Evolutionary conservation across 2,888 invertebrate species (phyloP), one percentile per base, ranked within the genome.

Genomic region (Cheilosia scutellata): DNA sequence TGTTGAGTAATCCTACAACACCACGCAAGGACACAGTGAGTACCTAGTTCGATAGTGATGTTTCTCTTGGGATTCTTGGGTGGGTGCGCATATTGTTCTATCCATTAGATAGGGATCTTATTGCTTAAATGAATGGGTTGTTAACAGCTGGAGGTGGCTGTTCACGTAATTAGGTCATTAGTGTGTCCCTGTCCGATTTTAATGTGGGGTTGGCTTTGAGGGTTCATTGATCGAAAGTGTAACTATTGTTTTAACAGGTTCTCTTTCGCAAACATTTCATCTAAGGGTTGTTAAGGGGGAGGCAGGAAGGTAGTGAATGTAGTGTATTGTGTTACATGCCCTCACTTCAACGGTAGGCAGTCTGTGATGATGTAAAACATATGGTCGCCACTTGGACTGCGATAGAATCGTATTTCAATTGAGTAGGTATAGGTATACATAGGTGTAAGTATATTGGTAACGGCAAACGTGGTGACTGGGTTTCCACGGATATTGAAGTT

Each of bases 1-100:
- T 97, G 91, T 96, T 91, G 37, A 91, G 97, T 91, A 96, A 96
- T 92, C 97, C 97, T 75, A 89, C 91, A 75, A 92, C 92, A 74
- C 92, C 92, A 33, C 90, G 90, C 87, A 90, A 90, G 89, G 92
- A 92, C 72, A 89, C 91, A 90, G 92, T 92, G 89, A 90, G 90
- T 90, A 37, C 33, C 9, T 9, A 33, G 2, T 9, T 33, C 33
- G 31, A 33, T 33, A 33, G 31, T 33, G 31, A 7, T 2, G 5
- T 33, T 33, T 9, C 33, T 2, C 33, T 33, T 2, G 37, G 44
- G 5, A 27, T 42, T 25, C 37, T 62, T 87, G 47, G 47, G 75
- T 83, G 87, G 47, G 47, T 60, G 16, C 49, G 78, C 60, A 66
- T 70, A 63, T 58, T 88, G 42, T 47, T 20, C n/a, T 11, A 29